Evolutionary conservation across 2,888 invertebrate genomes (phyloP), one percentile per base, ranked within the genome.

Genomic region (Doris montereyensis): DNA sequence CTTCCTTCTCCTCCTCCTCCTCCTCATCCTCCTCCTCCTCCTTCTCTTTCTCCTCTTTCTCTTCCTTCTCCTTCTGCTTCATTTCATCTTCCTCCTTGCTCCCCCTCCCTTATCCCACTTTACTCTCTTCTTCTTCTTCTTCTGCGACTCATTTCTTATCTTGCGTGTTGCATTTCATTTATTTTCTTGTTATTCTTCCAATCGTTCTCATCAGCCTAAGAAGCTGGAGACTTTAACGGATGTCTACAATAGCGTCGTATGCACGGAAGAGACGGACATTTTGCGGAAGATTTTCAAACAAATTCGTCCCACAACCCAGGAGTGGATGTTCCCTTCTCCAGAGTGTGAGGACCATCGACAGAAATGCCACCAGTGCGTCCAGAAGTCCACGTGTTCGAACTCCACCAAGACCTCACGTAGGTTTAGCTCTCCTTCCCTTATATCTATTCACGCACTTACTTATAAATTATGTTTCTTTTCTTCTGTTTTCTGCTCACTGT

Each of bases 241-340:
- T 73, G 76, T 67, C 1, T 57, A 83, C 26, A 90, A 90, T 84
- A 87, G 85, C 72, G 86, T 90, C 34, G 86, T 88, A 3, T 90
- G 90, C 78, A 83, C 87, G 0, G 87, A 89, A 13, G 86, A 86
- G 68, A 86, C 86, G 10, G 84, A 82, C 0, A 83, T 90, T 21
- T 84, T 89, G 41, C 81, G 83, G n/a, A 82, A 85, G 3, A 84
- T 90, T n/a, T 90, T 90, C 84, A 83, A 85, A 32, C 83, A 86
- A 76, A 77, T 84, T 21, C 85, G 84, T 35, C 83, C 85, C 5
- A 82, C 85, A 3, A 84, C 87, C 26, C 81, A 84, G 26, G 83
- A 85, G 28, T 84, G 87, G 41, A 85, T 80, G 70, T 89, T 89
- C 78, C 88, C 87, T 0, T 83, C 87, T 4, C 62, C 83, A 21